Evolutionary conservation across 1,140 invertebrate genomes (phyloP).

Genomic region (Magallana ariakensis): DNA sequence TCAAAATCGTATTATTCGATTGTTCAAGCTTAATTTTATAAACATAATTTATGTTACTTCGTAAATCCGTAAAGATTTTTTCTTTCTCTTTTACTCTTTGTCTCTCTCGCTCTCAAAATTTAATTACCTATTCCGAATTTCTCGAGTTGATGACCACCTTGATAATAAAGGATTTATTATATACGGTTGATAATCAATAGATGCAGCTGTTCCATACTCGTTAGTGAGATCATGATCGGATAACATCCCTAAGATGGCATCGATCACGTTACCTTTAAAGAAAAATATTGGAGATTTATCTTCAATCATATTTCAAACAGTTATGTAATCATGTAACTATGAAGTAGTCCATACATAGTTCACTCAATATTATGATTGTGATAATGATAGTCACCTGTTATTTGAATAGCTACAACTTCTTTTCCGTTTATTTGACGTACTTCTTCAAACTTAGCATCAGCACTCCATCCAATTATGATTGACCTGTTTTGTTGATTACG

Average conservation of each 20-base stretch:
- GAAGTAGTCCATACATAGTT: no score
- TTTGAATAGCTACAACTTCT: not conserved
- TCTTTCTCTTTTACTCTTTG: no score
- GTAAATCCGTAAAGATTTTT: no score
- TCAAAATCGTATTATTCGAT: no score
- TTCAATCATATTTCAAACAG: no score
- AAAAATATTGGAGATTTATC: no score
- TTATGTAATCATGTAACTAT: no score
- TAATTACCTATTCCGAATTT: slow-evolving; percentile 5
- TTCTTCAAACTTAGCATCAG: not conserved
- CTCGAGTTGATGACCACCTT: not conserved
- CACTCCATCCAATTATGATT: not conserved
- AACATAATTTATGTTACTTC: no score
- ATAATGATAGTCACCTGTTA: not conserved
- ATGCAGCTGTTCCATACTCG: slow-evolving; percentile 27
- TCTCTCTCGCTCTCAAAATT: not conserved
- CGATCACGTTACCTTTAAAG: not conserved
- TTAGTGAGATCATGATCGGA: not conserved
- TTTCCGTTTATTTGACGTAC: not conserved
- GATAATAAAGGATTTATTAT: not conserved
- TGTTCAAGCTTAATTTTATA: no score
- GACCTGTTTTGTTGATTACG: not conserved
- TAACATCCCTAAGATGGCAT: not conserved
- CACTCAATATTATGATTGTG: no score
- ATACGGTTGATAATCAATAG: not conserved